These are phyloP conservation scores for Papilio glaucus DNA, from an alignment of 1,140 invertebrate species.

Conservation along the genomic window DNA sequence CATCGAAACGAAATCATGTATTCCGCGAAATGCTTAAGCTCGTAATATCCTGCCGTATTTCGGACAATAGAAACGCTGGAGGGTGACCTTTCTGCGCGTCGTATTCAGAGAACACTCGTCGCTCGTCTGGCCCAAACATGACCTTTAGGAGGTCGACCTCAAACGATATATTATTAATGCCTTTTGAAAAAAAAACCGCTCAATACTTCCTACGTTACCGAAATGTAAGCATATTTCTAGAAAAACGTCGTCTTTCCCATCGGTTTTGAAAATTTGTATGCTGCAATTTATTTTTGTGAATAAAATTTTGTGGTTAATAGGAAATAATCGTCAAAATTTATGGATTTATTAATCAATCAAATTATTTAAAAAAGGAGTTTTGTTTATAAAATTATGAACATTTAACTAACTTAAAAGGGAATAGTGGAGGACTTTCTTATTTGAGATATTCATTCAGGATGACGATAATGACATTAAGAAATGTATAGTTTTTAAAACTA, in stretches of 20 bases:
- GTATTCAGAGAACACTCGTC: slow-evolving; percentile 54
- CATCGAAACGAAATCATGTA: slow-evolving; percentile 22
- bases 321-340: no score
- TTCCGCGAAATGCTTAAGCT: slow-evolving; percentile 27
- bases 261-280: not conserved
- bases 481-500: no score
- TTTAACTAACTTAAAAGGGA: no score
- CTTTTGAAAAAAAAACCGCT: slow-evolving; percentile 37
- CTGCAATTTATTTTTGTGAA: no score
- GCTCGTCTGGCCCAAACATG: slow-evolving; percentile 56
- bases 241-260: not conserved
- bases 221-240: not conserved
- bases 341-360: no score
- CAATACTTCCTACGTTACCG: not conserved
- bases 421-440: no score
- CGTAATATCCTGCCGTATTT: slow-evolving; percentile 24
- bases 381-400: no score
- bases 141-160: slow-evolving; percentile 60
- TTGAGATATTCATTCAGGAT: no score
- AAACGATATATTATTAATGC: slow-evolving; percentile 67
- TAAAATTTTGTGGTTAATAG: no score
- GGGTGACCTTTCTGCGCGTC: slow-evolving; percentile 60
- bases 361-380: no score
- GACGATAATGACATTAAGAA: no score
- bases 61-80: slow-evolving; percentile 34